Evolutionary conservation across 2,888 invertebrate genomes (phyloP), one percentile per base, ranked within the genome.

Genomic region (Smittia sp.): DNA sequence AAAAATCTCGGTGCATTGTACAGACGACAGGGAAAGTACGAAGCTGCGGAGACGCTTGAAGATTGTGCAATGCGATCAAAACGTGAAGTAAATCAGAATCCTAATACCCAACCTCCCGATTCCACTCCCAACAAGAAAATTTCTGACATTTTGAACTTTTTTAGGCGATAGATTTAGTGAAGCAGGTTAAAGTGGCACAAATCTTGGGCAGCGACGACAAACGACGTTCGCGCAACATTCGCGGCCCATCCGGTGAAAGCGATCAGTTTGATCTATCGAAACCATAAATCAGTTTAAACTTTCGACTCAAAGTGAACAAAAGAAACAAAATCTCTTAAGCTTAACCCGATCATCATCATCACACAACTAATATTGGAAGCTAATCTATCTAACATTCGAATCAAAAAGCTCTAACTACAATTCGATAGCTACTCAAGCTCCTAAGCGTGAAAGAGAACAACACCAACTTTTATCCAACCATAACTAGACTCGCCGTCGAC

Each of bases 1-100:
- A 99, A 98, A 86, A 99, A 99, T 85, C 86, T 99, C 75, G 98
- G 98, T 75, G 98, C 98, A 22, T 88, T 99, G 66, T 99, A 99
- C 84, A 89, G 99, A 79, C 89, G 98, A 76, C 98, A 99, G 85
- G 98, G 98, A 78, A 99, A 98, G 85, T 98, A 72, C 32, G 98
- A 98, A 83, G 99, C 99, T 6, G 99, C 99, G 0, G 98, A 99
- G 83, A 98, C 97, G 0, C 86, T 99, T 27, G 99, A 99, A 81
- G 98, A 99, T 85, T 98, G 98, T 85, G 98, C 98, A 46, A 86
- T 97, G 77, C 88, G 98, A 80, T 96, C 96, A 81, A 88, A 96
- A 84, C 96, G 95, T 86, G 96, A 96, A 90, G 95, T 95, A 81
- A 80, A 79, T 78, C 25, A 24, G 15, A 66, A 72, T 58, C 25